These are phyloP conservation scores for Poecilobothrus nobilitatus DNA, from an alignment of 2,888 invertebrate genomes.

Conservation along the genomic window DNA sequence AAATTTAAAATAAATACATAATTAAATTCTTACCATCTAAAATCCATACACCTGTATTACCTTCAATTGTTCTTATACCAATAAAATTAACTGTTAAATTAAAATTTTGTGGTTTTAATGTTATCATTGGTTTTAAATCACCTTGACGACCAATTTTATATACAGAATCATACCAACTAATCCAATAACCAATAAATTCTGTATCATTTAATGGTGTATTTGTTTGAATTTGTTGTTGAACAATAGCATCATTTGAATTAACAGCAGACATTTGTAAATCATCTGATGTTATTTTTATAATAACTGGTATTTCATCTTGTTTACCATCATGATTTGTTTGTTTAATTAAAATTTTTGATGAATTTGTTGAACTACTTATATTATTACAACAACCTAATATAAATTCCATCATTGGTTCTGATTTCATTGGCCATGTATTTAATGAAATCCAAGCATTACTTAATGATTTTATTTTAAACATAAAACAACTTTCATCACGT, in stretches of 20 bases:
- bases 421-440: conserved; percentile 1
- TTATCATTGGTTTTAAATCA: conserved; percentile 5
- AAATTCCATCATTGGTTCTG: conserved; percentile 1
- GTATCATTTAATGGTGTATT: conserved; percentile 1
- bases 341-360: background rate
- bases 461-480: background rate
- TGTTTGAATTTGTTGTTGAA: background rate
- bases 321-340: background rate
- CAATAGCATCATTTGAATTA: background rate
- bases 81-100: conserved; percentile 8
- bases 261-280: background rate
- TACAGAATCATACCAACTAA: background rate
- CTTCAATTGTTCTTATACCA: background rate
- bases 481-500: background rate
- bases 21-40: background rate
- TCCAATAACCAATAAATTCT: conserved; percentile 5
- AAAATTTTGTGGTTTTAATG: background rate
- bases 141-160: background rate
- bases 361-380: background rate
- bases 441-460: background rate
- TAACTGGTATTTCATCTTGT: background rate
- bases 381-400: background rate
- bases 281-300: background rate
- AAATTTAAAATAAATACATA: background rate
- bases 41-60: conserved; percentile 3